Base-by-base conservation (phyloP, 2,113 vertebrate species). In the Bubo blakistoni region DNA sequence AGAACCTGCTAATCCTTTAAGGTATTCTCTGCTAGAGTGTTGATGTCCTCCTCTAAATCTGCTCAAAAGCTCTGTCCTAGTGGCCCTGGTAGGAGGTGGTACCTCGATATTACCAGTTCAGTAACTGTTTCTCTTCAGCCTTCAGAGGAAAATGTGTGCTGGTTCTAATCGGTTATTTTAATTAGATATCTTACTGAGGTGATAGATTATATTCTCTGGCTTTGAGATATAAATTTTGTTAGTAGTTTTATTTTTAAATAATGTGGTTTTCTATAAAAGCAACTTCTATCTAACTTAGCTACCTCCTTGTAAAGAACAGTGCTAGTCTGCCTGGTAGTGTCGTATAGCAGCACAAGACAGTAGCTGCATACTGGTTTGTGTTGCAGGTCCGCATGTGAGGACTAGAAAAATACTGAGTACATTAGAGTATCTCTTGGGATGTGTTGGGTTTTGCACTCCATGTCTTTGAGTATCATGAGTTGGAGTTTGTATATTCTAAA, bases 201-300 rank as follows among this genome's bases (percentile, higher is more conserved):
- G 16, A 40, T 4, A 34, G 18, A 21, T 7, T 30, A 30, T 55
- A 15, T 34, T 51, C 22, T 42, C 22, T 76, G 21, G 21, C 3
- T 71, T 44, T 24, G 61, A 58, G 16, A 66, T 54, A 36, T 1
- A 51, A 4, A 13, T 38, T 32, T 46, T 6, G 1, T 26, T 9
- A 27, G 34, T 20, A 32, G 18, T 32, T 92, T 86, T 71, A 10
- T 51, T 86, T 90, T 62, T 52, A 70, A 92, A n/a, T 51, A 20
- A 55, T 0, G 1, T 22, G 18, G 1, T 40, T 51, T 32, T 16
- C 18, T 46, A 7, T 4, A n/a, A 62, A 52, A 81, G 10, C 14
- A 51, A 36, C 17, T 70, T 59, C 24, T 29, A 11, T 59, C 22
- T n/a, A 17, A 20, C 1, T 70, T 73, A 2, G 0, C 27, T 66